Conservation (phyloP, 1,140 invertebrate genomes). For the Pygmarrhopalites habei region DNA sequence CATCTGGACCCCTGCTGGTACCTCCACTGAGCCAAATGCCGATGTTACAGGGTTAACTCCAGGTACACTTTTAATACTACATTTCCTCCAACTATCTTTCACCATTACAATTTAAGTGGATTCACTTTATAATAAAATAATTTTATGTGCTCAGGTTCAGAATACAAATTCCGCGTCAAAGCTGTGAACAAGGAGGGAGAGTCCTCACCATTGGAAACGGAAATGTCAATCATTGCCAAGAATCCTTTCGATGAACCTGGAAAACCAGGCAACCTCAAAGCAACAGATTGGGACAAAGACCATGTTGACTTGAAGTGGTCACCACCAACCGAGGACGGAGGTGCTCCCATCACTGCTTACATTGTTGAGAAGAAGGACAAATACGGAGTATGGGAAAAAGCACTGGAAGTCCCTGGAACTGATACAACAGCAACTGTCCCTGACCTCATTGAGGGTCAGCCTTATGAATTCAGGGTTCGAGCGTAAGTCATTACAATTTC, state of each 20-base stretch:
- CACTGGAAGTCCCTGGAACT: conserved; percentile 69
- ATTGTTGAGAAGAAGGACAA: conserved; percentile 90
- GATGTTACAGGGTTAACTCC: conserved; percentile 80
- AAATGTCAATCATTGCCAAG: conserved; percentile 82
- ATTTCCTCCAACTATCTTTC: no score
- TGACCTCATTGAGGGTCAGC: conserved; percentile 81
- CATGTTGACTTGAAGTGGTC: conserved; percentile 81
- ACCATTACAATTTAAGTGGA: no score
- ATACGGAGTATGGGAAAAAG: conserved; percentile 90
- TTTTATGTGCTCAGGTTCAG: no score
- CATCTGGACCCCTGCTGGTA: conserved; percentile 85
- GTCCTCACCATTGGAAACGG: conserved; percentile 83
- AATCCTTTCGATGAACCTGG: conserved; percentile 74
- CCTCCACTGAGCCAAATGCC: conserved; percentile 69
- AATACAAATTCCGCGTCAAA: conserved; percentile 89
- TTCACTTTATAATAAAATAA: no score
- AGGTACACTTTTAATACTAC: no score
- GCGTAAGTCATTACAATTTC: no score
- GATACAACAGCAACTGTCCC: conserved; percentile 76
- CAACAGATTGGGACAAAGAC: conserved; percentile 94
- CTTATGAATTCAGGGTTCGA: conserved; percentile 82
- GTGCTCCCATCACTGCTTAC: conserved; percentile 77
- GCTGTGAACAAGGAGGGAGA: conserved; percentile 95
- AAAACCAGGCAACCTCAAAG: conserved; percentile 79
- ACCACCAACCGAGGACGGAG: conserved; percentile 56